Conservation (phyloP, 2,888 invertebrate genomes). For the Lacanobia oleracea region DNA sequence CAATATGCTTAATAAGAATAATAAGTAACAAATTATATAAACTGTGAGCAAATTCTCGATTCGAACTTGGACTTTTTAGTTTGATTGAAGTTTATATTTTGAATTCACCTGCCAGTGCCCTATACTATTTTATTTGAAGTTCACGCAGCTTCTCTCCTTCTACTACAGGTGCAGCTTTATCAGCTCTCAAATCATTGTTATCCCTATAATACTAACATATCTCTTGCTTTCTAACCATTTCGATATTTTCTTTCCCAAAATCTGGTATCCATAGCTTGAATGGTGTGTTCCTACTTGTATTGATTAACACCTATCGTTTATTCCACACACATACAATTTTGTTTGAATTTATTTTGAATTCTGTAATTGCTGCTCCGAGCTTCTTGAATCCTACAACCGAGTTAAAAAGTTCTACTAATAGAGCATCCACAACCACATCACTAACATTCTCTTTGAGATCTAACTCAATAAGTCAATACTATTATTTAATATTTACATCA, state of each 20-base stretch:
- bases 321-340: no score
- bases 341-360: no score
- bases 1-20: constrained; percentile 62
- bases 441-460: not conserved
- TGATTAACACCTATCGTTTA: no score
- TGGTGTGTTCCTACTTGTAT: not conserved
- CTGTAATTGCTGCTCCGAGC: no score
- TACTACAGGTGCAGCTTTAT: not conserved
- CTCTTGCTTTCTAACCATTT: no score
- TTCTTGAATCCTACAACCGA: no score
- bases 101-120: fast-evolving
- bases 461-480: not conserved
- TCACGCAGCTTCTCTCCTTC: not conserved
- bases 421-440: not conserved
- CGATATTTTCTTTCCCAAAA: not conserved
- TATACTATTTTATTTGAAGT: not conserved
- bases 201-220: no score
- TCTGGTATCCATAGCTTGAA: not conserved
- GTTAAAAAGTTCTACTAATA: no score
- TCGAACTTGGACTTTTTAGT: not conserved
- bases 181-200: no score
- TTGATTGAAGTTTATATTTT: not conserved
- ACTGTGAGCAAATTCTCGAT: not conserved
- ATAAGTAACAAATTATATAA: constrained; percentile 42
- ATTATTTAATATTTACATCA: not conserved